Percentiles rank a stretch among this genome's conserved stretches.
Evolutionary conservation across 2,797 vertebrate genomes (phyloP).

Genomic region (Enteromius mattozi): DNA sequence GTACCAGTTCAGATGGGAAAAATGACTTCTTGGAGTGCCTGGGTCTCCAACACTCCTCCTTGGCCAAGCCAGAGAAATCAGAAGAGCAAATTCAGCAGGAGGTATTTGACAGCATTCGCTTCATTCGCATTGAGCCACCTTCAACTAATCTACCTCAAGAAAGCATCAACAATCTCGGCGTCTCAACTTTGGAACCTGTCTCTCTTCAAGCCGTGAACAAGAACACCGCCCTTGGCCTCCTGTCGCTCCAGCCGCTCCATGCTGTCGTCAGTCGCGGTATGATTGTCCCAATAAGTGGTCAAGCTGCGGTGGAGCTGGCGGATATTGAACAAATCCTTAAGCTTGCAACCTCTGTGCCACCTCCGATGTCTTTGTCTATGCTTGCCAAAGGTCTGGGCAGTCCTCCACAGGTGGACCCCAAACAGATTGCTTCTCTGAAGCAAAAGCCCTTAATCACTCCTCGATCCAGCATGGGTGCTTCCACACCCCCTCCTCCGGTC

Average conservation of each 20-base stretch:
- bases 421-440: slow-evolving; percentile 91
- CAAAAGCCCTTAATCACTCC: slow-evolving; percentile 92
- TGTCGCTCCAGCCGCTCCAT: slow-evolving; percentile 92
- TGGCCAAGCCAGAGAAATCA: slow-evolving; percentile 76
- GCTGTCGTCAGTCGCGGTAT: slow-evolving; percentile 88
- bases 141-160: slow-evolving; percentile 92
- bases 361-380: slow-evolving; percentile 85
- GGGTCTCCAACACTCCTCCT: slow-evolving; percentile 88
- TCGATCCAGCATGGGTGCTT: slow-evolving; percentile 86
- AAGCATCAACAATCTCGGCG: slow-evolving; percentile 76
- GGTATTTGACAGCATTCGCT: slow-evolving; percentile 86
- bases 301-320: slow-evolving; percentile 85
- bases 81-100: slow-evolving; percentile 84
- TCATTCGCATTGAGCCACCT: slow-evolving; percentile 86
- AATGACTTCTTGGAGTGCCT: slow-evolving; percentile 84
- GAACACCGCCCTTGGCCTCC: slow-evolving; percentile 83
- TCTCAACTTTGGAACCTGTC: slow-evolving; percentile 84
- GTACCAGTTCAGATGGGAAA: slow-evolving; percentile 45
- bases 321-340: slow-evolving; percentile 98
- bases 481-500: slow-evolving; percentile 88
- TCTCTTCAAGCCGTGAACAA: slow-evolving; percentile 79
- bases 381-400: slow-evolving; percentile 72
- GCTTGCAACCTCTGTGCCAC: slow-evolving; percentile 87
- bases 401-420: slow-evolving; percentile 78
- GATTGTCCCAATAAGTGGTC: slow-evolving; percentile 84